Evolutionary conservation across 2,888 invertebrate species (phyloP).

Genomic region (Drosophila kambysellisi): DNA sequence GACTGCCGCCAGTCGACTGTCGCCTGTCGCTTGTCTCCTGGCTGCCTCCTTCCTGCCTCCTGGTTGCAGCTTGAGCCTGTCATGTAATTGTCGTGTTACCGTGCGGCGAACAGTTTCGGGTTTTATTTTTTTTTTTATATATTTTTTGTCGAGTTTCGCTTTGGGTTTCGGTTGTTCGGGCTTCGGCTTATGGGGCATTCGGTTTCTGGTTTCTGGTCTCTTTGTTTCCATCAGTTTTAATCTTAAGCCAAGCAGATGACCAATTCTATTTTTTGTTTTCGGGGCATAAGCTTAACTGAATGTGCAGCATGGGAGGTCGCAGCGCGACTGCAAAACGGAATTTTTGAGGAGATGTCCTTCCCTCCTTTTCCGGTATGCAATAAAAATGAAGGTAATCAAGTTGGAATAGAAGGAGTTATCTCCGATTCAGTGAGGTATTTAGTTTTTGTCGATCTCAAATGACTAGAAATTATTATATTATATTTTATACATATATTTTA

Average conservation of each 20-base stretch:
- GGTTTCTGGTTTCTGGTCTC: constrained; percentile 14
- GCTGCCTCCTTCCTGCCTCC: no score
- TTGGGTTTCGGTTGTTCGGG: constrained; percentile 8
- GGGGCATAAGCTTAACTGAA: constrained; percentile 36
- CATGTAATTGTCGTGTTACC: constrained; percentile 71
- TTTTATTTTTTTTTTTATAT: not conserved
- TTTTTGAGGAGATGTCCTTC: constrained; percentile 56
- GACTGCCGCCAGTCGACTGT: not conserved
- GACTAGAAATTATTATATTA: no score
- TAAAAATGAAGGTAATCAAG: not conserved
- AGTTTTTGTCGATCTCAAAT: not conserved
- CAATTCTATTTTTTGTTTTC: constrained; percentile 11
- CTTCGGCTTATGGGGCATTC: constrained; percentile 15
- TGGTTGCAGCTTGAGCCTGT: constrained; percentile 39
- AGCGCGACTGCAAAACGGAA: constrained; percentile 39
- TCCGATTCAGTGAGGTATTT: not conserved
- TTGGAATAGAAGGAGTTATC: not conserved
- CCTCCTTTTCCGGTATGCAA: constrained; percentile 13
- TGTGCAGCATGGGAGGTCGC: constrained; percentile 15
- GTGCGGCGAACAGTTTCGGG: constrained; percentile 37
- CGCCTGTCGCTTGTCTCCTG: not conserved
- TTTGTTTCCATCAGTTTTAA: constrained; percentile 56
- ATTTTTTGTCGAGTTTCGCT: constrained; percentile 1
- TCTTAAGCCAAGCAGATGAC: constrained; percentile 44
- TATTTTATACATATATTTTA: no score